A percentile compares a stretch with the other conserved stretches of the same genome.
Evolutionary conservation across 2,113 vertebrate genomes (phyloP).

Genomic region (Macaca fascicularis): DNA sequence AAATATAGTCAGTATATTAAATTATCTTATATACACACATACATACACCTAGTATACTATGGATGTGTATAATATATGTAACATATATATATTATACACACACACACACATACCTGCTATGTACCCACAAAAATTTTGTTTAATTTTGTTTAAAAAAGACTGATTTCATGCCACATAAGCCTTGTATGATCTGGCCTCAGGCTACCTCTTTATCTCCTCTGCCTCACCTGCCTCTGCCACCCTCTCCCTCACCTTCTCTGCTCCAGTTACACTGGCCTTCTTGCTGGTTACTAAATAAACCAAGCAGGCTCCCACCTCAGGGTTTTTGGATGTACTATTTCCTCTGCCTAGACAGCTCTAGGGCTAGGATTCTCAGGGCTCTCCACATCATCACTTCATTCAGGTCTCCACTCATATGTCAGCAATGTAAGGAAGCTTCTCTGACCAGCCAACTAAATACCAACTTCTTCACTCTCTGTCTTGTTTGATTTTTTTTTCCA

Average conservation of each 20-base stretch:
- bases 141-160: too few species aligned
- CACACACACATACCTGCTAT: too few species aligned
- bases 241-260: background rate
- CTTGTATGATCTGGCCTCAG: background rate
- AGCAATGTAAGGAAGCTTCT: background rate
- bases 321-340: background rate
- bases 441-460: background rate
- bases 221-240: background rate
- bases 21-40: too few species aligned
- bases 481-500: background rate
- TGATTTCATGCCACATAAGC: background rate
- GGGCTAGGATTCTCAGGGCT: background rate
- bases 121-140: too few species aligned
- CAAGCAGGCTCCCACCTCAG: background rate
- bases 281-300: background rate
- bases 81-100: too few species aligned
- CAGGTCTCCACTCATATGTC: background rate
- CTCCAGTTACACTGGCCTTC: background rate
- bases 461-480: background rate
- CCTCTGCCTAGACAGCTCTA: background rate
- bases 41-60: too few species aligned
- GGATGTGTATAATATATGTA: too few species aligned
- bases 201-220: too few species aligned
- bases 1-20: too few species aligned
- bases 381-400: background rate